Conservation (phyloP, 2,888 invertebrate genomes). For the Pyrrhosoma nymphula region DNA sequence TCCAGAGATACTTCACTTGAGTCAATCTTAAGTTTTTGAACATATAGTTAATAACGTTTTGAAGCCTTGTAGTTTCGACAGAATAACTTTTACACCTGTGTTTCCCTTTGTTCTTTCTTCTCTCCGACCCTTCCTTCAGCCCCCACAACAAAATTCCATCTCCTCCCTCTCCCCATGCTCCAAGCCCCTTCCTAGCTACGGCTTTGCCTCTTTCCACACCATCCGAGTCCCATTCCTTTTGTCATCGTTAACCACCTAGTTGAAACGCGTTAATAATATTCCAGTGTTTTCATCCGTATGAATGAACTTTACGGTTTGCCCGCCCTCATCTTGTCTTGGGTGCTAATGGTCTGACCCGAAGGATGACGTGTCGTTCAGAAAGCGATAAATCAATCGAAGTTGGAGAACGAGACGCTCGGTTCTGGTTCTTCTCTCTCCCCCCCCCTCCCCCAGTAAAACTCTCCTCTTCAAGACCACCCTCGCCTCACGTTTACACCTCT, state of each 20-base stretch:
- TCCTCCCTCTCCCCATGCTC: too few species aligned
- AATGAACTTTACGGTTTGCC: neutral
- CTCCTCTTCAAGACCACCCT: neutral
- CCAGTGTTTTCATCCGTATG: neutral
- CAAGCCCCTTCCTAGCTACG: too few species aligned
- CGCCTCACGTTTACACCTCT: neutral
- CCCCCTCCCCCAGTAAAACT: neutral
- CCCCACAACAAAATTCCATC: too few species aligned
- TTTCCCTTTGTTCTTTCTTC: too few species aligned
- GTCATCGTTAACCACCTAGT: conserved; percentile 32
- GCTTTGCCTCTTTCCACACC: neutral
- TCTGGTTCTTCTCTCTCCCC: neutral
- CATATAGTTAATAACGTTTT: too few species aligned
- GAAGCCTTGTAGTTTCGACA: too few species aligned
- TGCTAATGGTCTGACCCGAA: conserved; percentile 34
- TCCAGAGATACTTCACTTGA: too few species aligned
- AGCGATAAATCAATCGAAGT: conserved; percentile 49
- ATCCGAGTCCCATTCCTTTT: neutral
- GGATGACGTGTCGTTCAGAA: conserved; percentile 52
- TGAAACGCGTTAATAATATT: conserved; percentile 22
- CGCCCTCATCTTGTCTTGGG: neutral
- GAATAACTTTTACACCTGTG: too few species aligned
- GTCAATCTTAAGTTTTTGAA: too few species aligned
- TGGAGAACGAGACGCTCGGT: neutral
- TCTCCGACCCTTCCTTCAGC: too few species aligned